These are phyloP conservation scores for Caenorhabditis japonica DNA, from an alignment of 2,888 invertebrate species.

Conservation along the genomic window DNA sequence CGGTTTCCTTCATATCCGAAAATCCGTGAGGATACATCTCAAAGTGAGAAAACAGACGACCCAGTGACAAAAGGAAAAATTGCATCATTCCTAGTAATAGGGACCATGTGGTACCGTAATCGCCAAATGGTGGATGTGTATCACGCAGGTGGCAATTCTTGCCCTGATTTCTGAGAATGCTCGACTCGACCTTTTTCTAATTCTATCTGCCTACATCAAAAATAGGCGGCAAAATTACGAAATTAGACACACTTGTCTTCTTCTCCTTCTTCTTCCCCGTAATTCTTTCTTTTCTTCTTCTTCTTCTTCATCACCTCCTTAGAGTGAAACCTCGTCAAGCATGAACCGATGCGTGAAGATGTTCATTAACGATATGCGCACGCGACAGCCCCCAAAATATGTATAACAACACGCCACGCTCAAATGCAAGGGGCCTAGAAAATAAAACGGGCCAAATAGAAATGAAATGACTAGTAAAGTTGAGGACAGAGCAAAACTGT, in stretches of 20 bases:
- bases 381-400: slow-evolving; percentile 12
- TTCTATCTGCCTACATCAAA: too few relatives aligned
- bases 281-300: slow-evolving; percentile 4
- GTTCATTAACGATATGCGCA: slow-evolving; percentile 44
- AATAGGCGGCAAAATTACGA: slow-evolving; percentile 35
- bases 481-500: slow-evolving; percentile 11
- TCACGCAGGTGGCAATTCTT: slow-evolving; percentile 25
- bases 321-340: slow-evolving; percentile 6
- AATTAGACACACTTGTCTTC: slow-evolving; percentile 49
- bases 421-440: too few relatives aligned
- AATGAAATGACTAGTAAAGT: too few relatives aligned
- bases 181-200: too few relatives aligned
- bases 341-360: slow-evolving; percentile 48
- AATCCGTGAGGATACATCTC: too few relatives aligned
- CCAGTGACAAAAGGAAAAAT: not conserved
- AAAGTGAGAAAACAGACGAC: too few relatives aligned
- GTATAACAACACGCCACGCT: slow-evolving; percentile 22
- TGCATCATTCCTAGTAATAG: not conserved
- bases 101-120: not conserved
- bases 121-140: not conserved
- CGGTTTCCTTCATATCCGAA: not conserved
- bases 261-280: slow-evolving; percentile 7
- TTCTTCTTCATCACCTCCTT: slow-evolving; percentile 18
- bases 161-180: too few relatives aligned
- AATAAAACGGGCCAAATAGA: too few relatives aligned